A percentile compares a stretch with the other conserved stretches of the same genome.
Evolutionary conservation across 2,797 vertebrate species (phyloP).

Genomic region (Erithacus rubecula): DNA sequence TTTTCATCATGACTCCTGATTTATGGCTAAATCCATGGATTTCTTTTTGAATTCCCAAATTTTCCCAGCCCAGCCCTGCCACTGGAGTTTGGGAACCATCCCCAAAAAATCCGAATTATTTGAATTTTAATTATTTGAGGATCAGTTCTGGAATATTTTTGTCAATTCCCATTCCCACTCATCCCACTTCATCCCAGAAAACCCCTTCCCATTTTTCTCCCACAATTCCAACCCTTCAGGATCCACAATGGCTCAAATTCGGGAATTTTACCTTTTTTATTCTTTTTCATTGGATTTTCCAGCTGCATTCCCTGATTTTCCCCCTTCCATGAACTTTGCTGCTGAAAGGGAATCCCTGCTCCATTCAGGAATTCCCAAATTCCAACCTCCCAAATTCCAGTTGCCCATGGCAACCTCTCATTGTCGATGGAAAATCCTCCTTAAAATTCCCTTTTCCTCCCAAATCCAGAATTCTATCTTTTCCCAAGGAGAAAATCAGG

Average conservation of each 20-base stretch:
- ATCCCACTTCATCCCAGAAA: neutral
- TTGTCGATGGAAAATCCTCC: neutral
- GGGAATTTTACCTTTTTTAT: neutral
- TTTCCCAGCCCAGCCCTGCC: fast-evolving
- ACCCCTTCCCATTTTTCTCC: neutral
- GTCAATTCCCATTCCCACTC: neutral
- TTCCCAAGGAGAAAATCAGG: neutral
- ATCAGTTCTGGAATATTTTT: neutral
- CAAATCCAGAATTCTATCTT: neutral
- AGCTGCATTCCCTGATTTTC: neutral
- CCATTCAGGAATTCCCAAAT: neutral
- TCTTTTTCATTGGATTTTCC: neutral
- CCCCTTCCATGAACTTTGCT: neutral
- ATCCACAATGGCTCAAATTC: neutral
- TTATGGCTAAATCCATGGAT: neutral
- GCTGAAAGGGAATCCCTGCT: slow-evolving; percentile 44
- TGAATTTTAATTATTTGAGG: neutral
- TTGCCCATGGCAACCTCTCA: slow-evolving; percentile 16
- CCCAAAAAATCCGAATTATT: neutral
- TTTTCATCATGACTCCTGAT: neutral
- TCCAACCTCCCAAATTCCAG: neutral
- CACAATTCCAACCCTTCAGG: neutral
- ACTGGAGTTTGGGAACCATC: neutral
- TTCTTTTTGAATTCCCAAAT: neutral
- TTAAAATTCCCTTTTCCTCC: neutral